Evolutionary conservation across 2,888 invertebrate species (phyloP).

Genomic region (Apotomis turbidana): DNA sequence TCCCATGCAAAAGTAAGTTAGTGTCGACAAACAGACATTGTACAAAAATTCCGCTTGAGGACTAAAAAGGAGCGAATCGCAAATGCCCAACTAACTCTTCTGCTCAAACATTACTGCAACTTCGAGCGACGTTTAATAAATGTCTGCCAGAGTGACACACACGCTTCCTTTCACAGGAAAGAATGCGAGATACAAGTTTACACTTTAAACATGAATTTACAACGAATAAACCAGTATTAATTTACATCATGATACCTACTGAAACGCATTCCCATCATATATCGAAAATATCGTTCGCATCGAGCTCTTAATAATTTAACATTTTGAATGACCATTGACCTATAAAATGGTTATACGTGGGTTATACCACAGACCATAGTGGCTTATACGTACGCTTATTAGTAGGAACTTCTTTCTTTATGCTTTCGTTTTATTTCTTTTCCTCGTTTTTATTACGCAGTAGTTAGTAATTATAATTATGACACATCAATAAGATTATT

Average conservation of each 20-base stretch:
- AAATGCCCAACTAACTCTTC: slow-evolving; percentile 36
- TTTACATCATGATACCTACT: background rate
- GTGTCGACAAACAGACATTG: slow-evolving; percentile 1
- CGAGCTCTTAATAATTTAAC: too few species aligned
- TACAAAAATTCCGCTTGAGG: slow-evolving; percentile 19
- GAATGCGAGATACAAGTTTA: slow-evolving; percentile 35
- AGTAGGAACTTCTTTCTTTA: too few species aligned
- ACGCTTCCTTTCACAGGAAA: slow-evolving; percentile 31
- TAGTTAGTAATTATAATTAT: too few species aligned
- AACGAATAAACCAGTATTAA: slow-evolving; percentile 3
- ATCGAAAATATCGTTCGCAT: too few species aligned
- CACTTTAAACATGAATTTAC: slow-evolving; percentile 33
- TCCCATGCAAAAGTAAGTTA: background rate
- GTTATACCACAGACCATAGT: too few species aligned
- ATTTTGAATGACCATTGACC: too few species aligned
- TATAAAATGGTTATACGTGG: too few species aligned
- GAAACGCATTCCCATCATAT: too few species aligned
- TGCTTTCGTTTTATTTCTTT: too few species aligned
- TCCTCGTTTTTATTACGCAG: too few species aligned
- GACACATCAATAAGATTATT: too few species aligned
- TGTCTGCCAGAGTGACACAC: slow-evolving; percentile 41
- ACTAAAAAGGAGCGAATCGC: slow-evolving; percentile 37
- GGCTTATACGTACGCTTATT: too few species aligned
- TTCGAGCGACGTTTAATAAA: slow-evolving; percentile 46
- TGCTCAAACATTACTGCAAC: slow-evolving; percentile 39